Conservation (phyloP, 2,797 vertebrate species). For the Rousettus madagascariensis region DNA sequence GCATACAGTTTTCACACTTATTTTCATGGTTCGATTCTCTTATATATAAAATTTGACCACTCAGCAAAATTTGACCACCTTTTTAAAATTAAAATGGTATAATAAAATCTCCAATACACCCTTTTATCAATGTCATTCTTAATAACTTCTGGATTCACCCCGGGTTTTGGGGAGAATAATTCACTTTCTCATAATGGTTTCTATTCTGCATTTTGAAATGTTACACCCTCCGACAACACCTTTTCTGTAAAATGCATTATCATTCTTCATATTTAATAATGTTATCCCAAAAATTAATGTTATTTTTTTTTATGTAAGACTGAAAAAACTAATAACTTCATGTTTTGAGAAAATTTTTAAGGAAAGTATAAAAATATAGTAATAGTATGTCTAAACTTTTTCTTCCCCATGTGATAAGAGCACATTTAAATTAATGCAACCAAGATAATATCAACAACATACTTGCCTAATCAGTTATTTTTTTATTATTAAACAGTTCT, state of each 20-base stretch:
- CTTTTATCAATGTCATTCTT: conserved; percentile 25
- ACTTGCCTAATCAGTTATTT: neutral
- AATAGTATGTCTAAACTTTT: neutral
- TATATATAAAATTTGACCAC: neutral
- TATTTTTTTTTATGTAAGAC: neutral
- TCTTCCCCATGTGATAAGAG: neutral
- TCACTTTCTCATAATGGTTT: conserved; percentile 16
- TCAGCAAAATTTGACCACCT: neutral
- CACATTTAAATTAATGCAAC: neutral
- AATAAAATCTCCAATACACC: neutral
- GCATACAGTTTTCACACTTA: neutral
- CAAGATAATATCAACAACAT: neutral
- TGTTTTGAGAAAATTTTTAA: neutral
- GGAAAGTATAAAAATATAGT: neutral
- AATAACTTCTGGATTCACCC: conserved; percentile 3
- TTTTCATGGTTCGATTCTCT: neutral
- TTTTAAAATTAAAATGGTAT: neutral
- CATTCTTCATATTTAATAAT: conserved; percentile 35
- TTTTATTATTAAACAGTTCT: neutral
- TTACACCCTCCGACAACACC: neutral
- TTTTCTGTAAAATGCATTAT: conserved; percentile 7
- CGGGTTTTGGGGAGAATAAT: neutral
- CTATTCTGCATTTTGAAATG: conserved; percentile 22
- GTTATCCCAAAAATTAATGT: neutral
- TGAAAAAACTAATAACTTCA: neutral